phyloP scores from a whole-genome alignment of 1,140 invertebrate species.

The Copidosoma floridanum region DNA sequence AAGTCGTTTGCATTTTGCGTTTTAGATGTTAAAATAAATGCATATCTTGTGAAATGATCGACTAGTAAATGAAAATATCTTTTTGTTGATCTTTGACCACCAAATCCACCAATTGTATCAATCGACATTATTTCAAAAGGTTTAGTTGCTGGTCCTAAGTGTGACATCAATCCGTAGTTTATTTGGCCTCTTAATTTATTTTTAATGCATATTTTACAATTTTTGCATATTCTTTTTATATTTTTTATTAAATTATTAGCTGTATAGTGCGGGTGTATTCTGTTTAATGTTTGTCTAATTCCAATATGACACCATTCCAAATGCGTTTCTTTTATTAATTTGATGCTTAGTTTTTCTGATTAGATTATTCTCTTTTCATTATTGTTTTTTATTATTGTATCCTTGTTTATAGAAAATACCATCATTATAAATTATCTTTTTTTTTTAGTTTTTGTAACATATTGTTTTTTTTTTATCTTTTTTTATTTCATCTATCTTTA shows the following conservation, averaged over 20 bases:
- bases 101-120: slow-evolving; percentile 44
- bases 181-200: slow-evolving; percentile 23
- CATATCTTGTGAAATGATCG: slow-evolving; percentile 44
- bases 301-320: slow-evolving; percentile 10
- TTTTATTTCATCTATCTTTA: too few relatives aligned
- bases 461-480: too few relatives aligned
- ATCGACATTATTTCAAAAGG: slow-evolving; percentile 46
- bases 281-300: slow-evolving; percentile 11
- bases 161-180: slow-evolving; percentile 27
- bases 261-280: slow-evolving; percentile 18
- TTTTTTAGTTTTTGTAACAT: too few relatives aligned
- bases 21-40: slow-evolving; percentile 42
- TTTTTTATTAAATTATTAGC: slow-evolving; percentile 15
- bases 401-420: neutral
- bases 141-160: slow-evolving; percentile 27
- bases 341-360: neutral
- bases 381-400: neutral
- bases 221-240: slow-evolving; percentile 7
- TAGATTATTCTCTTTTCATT: slow-evolving; percentile 11
- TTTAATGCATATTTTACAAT: slow-evolving; percentile 18
- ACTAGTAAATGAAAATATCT: too few relatives aligned
- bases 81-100: slow-evolving; percentile 35
- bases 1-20: slow-evolving; percentile 40
- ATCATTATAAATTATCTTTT: slow-evolving; percentile 6
- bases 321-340: slow-evolving; percentile 11